These are phyloP conservation scores for Lithophane ornitopus DNA, from an alignment of 2,888 invertebrate genomes.

Conservation along the genomic window DNA sequence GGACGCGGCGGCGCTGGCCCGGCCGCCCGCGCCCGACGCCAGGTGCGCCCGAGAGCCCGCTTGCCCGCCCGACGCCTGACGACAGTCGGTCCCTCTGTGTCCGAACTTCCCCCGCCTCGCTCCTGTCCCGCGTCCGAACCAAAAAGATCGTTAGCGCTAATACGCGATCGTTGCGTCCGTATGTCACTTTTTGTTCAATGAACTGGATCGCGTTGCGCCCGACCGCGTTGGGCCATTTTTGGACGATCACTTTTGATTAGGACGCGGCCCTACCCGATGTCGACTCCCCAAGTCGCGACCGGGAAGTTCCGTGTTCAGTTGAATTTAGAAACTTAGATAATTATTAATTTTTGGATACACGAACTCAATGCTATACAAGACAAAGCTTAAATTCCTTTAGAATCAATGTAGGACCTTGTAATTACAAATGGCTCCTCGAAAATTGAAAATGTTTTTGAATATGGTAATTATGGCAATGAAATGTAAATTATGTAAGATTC, in stretches of 20 bases:
- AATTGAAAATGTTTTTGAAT: background rate
- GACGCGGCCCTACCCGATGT: background rate
- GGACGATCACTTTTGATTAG: slow-evolving; percentile 2
- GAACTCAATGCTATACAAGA: background rate
- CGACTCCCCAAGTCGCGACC: slow-evolving; percentile 1
- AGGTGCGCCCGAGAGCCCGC: slow-evolving; percentile 77
- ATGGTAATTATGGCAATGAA: background rate
- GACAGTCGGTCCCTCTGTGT: background rate
- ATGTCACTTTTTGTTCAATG: background rate
- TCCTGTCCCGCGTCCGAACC: slow-evolving; percentile 4
- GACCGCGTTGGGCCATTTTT: background rate
- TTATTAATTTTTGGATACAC: background rate
- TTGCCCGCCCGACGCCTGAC: slow-evolving; percentile 36
- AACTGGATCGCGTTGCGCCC: background rate
- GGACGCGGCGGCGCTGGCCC: slow-evolving; percentile 90
- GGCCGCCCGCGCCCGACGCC: slow-evolving; percentile 83
- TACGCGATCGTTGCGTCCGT: background rate
- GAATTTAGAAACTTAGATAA: slow-evolving; percentile 27
- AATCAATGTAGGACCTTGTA: background rate
- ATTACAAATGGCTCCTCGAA: background rate
- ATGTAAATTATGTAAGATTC: slow-evolving; percentile 3
- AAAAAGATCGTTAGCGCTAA: background rate
- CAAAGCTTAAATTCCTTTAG: background rate
- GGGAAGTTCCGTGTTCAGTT: slow-evolving; percentile 21
- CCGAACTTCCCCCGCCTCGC: slow-evolving; percentile 9